phyloP scores from a whole-genome alignment of 2,888 invertebrate genomes.

The Galeopsomyia nigrocyanea region DNA sequence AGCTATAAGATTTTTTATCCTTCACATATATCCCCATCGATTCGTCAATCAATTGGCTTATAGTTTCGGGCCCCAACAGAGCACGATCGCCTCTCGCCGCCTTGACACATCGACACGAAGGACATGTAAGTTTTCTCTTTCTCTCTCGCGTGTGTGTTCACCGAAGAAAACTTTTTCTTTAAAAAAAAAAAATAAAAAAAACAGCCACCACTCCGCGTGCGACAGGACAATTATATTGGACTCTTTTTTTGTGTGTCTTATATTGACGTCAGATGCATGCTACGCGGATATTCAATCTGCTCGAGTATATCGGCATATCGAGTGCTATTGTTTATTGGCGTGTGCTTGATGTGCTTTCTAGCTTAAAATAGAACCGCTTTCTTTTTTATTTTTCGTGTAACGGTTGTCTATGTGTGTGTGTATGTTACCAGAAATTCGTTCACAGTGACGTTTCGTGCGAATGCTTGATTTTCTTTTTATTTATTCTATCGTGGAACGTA shows the following conservation, averaged over 20 bases:
- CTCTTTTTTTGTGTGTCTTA: constrained; percentile 12
- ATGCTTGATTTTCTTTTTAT: too few relatives aligned
- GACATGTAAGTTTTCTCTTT: constrained; percentile 29
- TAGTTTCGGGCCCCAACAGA: constrained; percentile 1
- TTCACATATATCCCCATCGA: constrained; percentile 17
- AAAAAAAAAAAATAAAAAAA: constrained; percentile 28
- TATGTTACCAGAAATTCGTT: too few relatives aligned
- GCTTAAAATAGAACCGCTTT: too few relatives aligned
- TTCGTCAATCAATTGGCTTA: neutral
- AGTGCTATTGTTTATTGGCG: neutral
- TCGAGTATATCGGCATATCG: neutral
- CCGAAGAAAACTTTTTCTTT: too few relatives aligned
- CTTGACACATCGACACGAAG: constrained; percentile 28
- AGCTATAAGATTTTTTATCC: constrained; percentile 20
- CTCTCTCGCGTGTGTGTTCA: constrained; percentile 3
- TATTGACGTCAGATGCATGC: constrained; percentile 1
- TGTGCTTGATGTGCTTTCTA: neutral
- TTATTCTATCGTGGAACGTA: too few relatives aligned
- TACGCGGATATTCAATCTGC: constrained; percentile 3
- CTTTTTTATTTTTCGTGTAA: too few relatives aligned
- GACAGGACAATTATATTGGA: constrained; percentile 8
- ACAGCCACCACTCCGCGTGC: constrained; percentile 25
- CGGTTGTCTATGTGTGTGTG: too few relatives aligned
- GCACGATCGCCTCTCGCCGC: constrained; percentile 32
- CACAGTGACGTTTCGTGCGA: too few relatives aligned